Conservation (phyloP, 2,797 vertebrate species). For the Melanitta fusca region DNA sequence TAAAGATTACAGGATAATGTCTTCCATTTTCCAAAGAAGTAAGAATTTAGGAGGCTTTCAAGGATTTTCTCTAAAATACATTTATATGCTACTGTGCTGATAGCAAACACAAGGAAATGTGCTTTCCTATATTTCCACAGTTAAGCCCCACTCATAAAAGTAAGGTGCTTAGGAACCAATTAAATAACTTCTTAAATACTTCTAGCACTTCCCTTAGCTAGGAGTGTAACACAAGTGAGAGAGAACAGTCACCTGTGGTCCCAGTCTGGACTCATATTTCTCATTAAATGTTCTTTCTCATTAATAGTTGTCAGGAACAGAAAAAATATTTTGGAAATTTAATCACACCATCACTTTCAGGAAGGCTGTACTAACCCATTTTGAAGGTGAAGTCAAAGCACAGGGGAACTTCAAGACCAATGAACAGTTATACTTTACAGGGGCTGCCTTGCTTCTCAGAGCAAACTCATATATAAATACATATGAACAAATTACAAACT, state of each 20-base stretch:
- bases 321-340: conserved; percentile 42
- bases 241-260: conserved; percentile 1
- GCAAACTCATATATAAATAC: not conserved
- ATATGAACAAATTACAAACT: not conserved
- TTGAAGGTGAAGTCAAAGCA: not conserved
- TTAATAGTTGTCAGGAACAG: not conserved
- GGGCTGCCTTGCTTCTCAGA: not conserved
- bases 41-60: conserved; percentile 18
- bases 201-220: not conserved
- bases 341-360: not conserved
- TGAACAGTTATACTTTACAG: not conserved
- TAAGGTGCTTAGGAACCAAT: conserved; percentile 72
- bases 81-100: conserved; percentile 5
- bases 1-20: not conserved
- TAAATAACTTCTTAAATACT: conserved; percentile 36
- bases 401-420: not conserved
- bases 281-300: conserved; percentile 35
- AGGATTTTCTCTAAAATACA: conserved; percentile 16
- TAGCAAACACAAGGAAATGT: conserved; percentile 11
- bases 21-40: not conserved
- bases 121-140: not conserved
- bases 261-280: conserved; percentile 33
- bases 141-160: conserved; percentile 46
- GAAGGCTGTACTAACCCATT: not conserved
- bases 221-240: not conserved